phyloP scores from a whole-genome alignment of 2,113 vertebrate genomes.

The Camelus bactrianus region DNA sequence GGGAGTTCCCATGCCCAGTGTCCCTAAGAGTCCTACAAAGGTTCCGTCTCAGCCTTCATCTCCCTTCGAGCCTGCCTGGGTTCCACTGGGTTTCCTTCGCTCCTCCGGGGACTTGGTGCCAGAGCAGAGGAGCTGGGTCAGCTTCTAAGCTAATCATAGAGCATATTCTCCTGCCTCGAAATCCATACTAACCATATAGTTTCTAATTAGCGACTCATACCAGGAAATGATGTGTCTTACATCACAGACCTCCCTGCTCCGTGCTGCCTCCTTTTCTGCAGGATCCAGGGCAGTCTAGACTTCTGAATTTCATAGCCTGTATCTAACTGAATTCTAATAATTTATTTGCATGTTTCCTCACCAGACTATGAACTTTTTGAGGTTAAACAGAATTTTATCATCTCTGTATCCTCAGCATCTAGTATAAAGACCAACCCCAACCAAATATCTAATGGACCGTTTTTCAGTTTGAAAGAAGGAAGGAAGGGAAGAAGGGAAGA shows the following conservation, averaged over 20 bases:
- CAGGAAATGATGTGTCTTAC: background rate
- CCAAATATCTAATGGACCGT: background rate
- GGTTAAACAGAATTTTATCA: background rate
- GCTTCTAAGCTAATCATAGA: background rate
- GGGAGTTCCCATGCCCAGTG: background rate
- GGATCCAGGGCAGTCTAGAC: background rate
- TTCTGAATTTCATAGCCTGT: background rate
- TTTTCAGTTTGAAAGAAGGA: conserved; percentile 10
- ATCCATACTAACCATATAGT: background rate
- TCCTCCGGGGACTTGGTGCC: background rate
- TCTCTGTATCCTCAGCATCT: background rate
- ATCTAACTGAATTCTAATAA: background rate
- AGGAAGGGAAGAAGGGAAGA: background rate
- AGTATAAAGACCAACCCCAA: background rate
- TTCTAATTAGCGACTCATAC: background rate
- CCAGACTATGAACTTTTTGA: background rate
- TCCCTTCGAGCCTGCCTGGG: background rate
- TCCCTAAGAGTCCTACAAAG: background rate
- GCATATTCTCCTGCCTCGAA: background rate
- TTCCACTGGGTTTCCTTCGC: background rate
- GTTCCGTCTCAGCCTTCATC: background rate
- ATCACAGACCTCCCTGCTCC: background rate
- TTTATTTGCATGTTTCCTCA: background rate
- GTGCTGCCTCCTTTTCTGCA: background rate
- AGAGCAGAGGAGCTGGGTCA: accelerated